Base-by-base conservation (phyloP, 2,113 vertebrate species). In the Sander lucioperca region DNA sequence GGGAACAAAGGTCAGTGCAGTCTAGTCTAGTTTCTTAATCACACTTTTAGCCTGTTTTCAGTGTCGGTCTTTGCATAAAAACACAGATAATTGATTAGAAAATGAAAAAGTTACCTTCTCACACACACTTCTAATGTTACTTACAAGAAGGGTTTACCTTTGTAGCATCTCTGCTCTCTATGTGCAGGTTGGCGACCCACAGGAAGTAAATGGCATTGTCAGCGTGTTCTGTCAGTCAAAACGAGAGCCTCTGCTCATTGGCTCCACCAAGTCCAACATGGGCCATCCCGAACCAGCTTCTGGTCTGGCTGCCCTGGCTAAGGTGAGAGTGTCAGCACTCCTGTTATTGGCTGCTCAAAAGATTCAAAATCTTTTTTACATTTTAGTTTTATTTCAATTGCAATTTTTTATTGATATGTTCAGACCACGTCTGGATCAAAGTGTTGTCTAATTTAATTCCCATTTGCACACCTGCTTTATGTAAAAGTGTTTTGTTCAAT, bases 251-350 rank as follows among this genome's bases (percentile, higher is more conserved):
- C 85, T 99, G 86, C 92, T 99, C 71, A 94, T 99, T 6, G 98
- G 98, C 39, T 99, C 98, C 84, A 97, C 96, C 59, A 99, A 99
- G 90, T 99, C 98, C 56, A 99, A 99, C 93, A 99, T 99, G 98
- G 98, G 98, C 25, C 98, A 99, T 77, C 94, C 98, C 1, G 98
- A 99, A 90, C 97, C 98, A 1, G 98, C 97, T 6, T 97, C 98
- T 0, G 98, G 98, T 36, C 95, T 99, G 57, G 96, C 96, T 6
- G 97, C 96, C 0, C 91, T 99, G 66, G 93, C 95, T 63, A 99
- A 99, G 96, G 98, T 97, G 88, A 95, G 25, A 36, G 3, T 18
- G 16, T 23, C 25, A n/a, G 10, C 19, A 27, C 13, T 12, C 11
- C 7, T n/a, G 3, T 50, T 6, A 65, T 3, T 64, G 14, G 15